These are phyloP conservation scores for Orchesella cincta DNA, from an alignment of 1,140 invertebrate species.

Conservation along the genomic window DNA sequence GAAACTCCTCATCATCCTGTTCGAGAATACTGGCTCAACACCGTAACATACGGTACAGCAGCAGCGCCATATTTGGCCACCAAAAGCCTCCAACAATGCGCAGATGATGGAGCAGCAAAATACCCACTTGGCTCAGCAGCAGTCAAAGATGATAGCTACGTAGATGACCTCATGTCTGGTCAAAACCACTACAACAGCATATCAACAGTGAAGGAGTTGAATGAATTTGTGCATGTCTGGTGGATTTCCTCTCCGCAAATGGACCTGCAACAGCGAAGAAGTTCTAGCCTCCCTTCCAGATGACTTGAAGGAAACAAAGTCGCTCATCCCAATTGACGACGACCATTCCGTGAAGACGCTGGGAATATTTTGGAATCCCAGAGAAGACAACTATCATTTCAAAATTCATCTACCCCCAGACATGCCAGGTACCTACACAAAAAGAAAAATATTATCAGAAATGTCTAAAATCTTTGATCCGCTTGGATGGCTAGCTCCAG, in stretches of 20 bases:
- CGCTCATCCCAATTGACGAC: neutral
- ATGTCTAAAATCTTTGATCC: constrained; percentile 57
- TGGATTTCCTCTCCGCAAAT: neutral
- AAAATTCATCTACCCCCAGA: neutral
- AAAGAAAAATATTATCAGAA: constrained; percentile 52
- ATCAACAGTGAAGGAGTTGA: constrained; percentile 12
- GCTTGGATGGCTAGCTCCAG: constrained; percentile 55
- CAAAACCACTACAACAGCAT: constrained; percentile 22
- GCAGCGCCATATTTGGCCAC: neutral
- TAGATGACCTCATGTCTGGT: constrained; percentile 31
- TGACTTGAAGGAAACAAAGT: neutral
- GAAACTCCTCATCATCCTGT: neutral
- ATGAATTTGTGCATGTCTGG: constrained; percentile 1
- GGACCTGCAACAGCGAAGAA: neutral
- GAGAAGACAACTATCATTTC: neutral
- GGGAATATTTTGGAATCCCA: neutral
- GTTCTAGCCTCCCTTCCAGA: neutral
- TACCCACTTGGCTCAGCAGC: neutral
- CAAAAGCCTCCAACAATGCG: constrained; percentile 28
- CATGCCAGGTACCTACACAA: constrained; percentile 49
- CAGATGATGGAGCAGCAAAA: neutral
- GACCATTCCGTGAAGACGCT: neutral
- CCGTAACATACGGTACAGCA: constrained; percentile 32
- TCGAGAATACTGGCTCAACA: neutral
- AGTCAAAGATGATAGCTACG: neutral